These are phyloP conservation scores for Amia ocellicauda DNA, from an alignment of 2,113 vertebrate genomes.

Conservation along the genomic window DNA sequence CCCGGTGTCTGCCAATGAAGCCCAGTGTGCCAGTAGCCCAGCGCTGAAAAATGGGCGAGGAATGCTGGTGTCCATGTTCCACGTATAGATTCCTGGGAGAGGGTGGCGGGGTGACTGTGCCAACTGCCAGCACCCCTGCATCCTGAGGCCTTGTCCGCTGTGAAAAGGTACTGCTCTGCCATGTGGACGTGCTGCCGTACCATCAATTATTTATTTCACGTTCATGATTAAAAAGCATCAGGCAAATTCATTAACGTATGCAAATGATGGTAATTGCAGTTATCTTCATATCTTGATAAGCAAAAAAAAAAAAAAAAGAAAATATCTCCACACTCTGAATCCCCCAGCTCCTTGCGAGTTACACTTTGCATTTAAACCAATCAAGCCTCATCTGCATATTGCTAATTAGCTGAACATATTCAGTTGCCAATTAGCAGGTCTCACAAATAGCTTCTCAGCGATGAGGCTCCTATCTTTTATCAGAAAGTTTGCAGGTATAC, in stretches of 20 bases:
- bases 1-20: too few species aligned
- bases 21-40: too few species aligned
- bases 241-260: slow-evolving; percentile 74
- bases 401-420: slow-evolving; percentile 72
- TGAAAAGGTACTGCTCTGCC: slow-evolving; percentile 32
- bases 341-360: slow-evolving; percentile 60
- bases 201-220: slow-evolving; percentile 71
- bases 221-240: slow-evolving; percentile 60
- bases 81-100: too few species aligned
- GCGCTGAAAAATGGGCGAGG: too few species aligned
- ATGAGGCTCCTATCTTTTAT: slow-evolving; percentile 66
- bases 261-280: slow-evolving; percentile 73
- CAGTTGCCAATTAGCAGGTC: slow-evolving; percentile 75
- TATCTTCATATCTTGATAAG: slow-evolving; percentile 64
- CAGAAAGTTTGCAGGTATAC: slow-evolving; percentile 66
- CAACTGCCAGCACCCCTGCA: too few species aligned
- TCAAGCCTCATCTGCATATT: slow-evolving; percentile 71
- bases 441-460: slow-evolving; percentile 61
- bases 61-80: too few species aligned
- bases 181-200: slow-evolving; percentile 55
- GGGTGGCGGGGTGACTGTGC: too few species aligned
- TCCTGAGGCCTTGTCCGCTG: too few species aligned
- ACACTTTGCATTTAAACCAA: slow-evolving; percentile 68
- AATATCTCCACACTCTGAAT: slow-evolving; percentile 56
- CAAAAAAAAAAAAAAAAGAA: slow-evolving; percentile 59